phyloP scores from a whole-genome alignment of 2,888 invertebrate species.

The Tetanocera ferruginea region DNA sequence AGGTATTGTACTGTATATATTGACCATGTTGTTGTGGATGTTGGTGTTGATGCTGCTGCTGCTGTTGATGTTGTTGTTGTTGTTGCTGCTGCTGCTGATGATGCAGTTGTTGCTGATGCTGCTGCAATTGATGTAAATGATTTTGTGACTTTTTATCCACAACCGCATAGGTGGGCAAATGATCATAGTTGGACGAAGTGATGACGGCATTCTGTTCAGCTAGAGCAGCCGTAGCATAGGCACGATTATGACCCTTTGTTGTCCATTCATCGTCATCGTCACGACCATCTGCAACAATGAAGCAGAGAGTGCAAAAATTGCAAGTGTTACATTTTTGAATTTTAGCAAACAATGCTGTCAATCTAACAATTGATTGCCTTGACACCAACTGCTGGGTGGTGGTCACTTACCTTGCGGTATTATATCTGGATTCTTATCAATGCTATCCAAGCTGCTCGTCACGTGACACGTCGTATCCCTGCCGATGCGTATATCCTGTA shows the following conservation, averaged over 20 bases:
- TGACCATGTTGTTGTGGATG: constrained; percentile 57
- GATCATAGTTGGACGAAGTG: constrained; percentile 65
- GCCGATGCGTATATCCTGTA: constrained; percentile 67
- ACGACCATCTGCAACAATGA: constrained; percentile 61
- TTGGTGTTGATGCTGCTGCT: constrained; percentile 51
- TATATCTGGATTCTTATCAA: constrained; percentile 70
- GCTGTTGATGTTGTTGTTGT: constrained; percentile 50
- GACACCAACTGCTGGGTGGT: not conserved
- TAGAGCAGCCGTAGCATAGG: constrained; percentile 69
- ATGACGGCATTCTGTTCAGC: constrained; percentile 70
- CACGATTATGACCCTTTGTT: constrained; percentile 66
- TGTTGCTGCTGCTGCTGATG: constrained; percentile 49
- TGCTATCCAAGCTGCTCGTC: constrained; percentile 69
- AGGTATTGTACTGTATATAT: constrained; percentile 68
- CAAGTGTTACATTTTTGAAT: not conserved
- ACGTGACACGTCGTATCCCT: constrained; percentile 66
- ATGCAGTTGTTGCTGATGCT: constrained; percentile 52
- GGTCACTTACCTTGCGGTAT: constrained; percentile 64
- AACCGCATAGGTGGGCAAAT: constrained; percentile 67
- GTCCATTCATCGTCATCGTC: constrained; percentile 70
- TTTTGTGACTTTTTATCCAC: constrained; percentile 65
- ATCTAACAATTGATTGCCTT: no score
- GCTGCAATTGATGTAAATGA: constrained; percentile 54
- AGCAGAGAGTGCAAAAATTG: not conserved
- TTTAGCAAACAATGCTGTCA: no score